These are phyloP conservation scores for Pterostichus madidus DNA, from an alignment of 2,888 invertebrate species.

Conservation along the genomic window DNA sequence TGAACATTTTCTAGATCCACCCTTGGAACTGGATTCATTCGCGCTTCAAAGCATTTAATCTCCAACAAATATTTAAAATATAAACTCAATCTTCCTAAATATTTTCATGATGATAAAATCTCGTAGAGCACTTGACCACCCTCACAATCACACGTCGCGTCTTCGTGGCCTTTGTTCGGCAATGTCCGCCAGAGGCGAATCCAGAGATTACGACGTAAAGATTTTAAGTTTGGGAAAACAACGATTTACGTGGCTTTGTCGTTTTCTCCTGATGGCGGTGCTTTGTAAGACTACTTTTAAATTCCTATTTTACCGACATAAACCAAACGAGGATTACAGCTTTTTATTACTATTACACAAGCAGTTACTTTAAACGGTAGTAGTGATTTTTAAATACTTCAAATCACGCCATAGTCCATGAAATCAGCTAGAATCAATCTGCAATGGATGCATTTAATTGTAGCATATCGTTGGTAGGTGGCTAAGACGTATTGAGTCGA, in stretches of 20 bases:
- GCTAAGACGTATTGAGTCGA: no score
- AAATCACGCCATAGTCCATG: no score
- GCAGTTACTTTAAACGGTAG: no score
- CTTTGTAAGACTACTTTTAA: not conserved
- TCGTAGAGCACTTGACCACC: not conserved
- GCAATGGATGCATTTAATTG: no score
- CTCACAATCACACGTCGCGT: slow-evolving; percentile 14
- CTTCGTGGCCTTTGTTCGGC: slow-evolving; percentile 13
- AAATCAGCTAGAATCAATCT: no score
- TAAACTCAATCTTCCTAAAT: not conserved
- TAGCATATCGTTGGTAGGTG: no score
- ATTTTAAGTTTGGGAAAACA: slow-evolving; percentile 10
- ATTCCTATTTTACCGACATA: not conserved
- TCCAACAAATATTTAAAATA: not conserved
- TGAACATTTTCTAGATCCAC: no score
- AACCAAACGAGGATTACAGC: not conserved
- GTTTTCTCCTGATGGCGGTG: not conserved
- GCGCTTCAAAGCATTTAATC: not conserved
- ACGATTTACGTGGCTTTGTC: not conserved
- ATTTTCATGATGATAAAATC: not conserved
- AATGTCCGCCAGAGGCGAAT: not conserved
- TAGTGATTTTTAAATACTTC: no score
- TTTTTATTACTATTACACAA: no score
- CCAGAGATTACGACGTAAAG: slow-evolving; percentile 34
- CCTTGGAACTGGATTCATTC: not conserved